Evolutionary conservation across 2,888 invertebrate genomes (phyloP).

Genomic region (Creontiades dilutus): DNA sequence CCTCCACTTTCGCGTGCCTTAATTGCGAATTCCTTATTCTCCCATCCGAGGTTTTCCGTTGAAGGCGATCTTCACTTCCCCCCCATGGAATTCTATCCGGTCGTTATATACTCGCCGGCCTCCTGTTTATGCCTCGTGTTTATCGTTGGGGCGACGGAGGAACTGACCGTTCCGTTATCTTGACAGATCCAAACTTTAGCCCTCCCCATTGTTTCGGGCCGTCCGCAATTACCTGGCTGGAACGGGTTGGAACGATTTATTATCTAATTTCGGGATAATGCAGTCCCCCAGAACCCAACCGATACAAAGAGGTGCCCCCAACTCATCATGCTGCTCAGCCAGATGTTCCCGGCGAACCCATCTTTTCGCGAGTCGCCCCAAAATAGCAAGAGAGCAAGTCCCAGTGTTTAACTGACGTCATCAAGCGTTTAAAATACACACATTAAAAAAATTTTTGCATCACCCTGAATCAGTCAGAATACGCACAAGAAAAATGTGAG

Average conservation of each 20-base stretch:
- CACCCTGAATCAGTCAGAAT: too few species aligned
- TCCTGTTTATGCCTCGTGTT: background rate
- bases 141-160: background rate
- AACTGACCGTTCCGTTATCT: constrained; percentile 21
- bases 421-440: too few species aligned
- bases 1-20: constrained; percentile 26
- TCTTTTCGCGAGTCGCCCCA: too few species aligned
- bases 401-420: too few species aligned
- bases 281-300: background rate
- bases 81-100: constrained; percentile 48
- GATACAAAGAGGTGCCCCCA: too few species aligned
- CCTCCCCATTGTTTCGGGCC: background rate
- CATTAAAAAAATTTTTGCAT: too few species aligned
- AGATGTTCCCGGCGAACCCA: too few species aligned
- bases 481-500: too few species aligned
- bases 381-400: too few species aligned
- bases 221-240: background rate
- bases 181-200: constrained; percentile 8
- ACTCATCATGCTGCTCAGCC: too few species aligned
- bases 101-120: constrained; percentile 24
- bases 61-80: constrained; percentile 32
- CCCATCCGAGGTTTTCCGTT: constrained; percentile 1
- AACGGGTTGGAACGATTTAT: background rate
- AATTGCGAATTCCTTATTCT: constrained; percentile 63
- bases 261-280: background rate